Evolutionary conservation across 2,797 vertebrate genomes (phyloP), one percentile per base, ranked within the genome.

Genomic region (Nothura maculosa): DNA sequence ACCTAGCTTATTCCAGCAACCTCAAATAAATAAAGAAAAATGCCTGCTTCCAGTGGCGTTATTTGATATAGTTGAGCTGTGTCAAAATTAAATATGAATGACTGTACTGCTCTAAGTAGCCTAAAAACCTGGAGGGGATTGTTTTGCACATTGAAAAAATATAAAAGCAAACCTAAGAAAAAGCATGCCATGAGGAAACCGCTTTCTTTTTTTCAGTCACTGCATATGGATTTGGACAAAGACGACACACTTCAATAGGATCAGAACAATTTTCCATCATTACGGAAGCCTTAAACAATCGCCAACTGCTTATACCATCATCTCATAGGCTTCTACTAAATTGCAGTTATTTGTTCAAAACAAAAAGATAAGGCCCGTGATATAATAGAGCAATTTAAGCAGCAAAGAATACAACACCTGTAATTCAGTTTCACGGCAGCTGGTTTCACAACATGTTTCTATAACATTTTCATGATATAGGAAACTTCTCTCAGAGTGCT

Each of bases 341-440:
- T 97, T 97, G 97, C 92, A 94, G 97, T 96, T 96, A 97, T 98
- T 98, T 98, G 96, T 96, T 97, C 96, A 96, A 97, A 98, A 97
- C 94, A 97, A 97, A 96, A 97, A 6, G 61, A 97, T 93, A 96
- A 97, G 81, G 88, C 91, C 87, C 90, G 80, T 92, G 95, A 95
- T 95, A 98, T 96, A 97, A 98, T 90, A 94, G 95, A 96, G 94
- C 97, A 96, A 98, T 98, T 97, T 96, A 83, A 96, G 78, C 93
- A 94, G 92, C 75, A 93, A 96, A 96, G 97, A 97, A 96, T 92
- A 96, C 58, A 81, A 95, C 96, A 98, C 96, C 97, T 97, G 93
- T 98, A 98, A 98, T 98, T 98, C 97, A 97, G 97, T 98, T 98
- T 97, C 97, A 98, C 97, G 97, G 97, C 97, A 97, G 95, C 96